A percentile compares a stretch with the other conserved stretches of the same genome.
phyloP scores from a whole-genome alignment of 35 echinoderm and acorn worm species.

The Strongylocentrotus purpuratus region DNA sequence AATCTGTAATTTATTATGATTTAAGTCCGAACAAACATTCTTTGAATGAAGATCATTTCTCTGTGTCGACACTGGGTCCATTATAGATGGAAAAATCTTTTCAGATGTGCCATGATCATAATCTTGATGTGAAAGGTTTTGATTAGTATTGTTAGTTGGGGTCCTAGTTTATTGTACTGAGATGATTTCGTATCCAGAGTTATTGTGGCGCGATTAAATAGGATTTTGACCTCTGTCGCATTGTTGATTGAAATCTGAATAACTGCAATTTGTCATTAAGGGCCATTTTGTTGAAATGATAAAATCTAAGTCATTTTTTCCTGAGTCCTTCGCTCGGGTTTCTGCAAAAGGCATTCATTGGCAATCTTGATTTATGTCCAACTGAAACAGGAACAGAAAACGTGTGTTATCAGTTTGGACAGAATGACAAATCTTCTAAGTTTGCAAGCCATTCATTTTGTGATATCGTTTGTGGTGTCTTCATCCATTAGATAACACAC shows the following conservation, averaged over 20 bases:
- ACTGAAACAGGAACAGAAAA: neutral
- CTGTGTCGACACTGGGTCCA: neutral
- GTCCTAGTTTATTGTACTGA: neutral
- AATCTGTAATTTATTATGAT: conserved; percentile 20
- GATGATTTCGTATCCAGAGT: conserved; percentile 2
- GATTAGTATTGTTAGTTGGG: neutral
- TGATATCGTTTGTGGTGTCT: neutral
- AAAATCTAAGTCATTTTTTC: neutral
- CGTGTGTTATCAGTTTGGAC: neutral
- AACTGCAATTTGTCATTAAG: neutral
- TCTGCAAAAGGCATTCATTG: neutral
- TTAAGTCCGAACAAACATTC: conserved; percentile 7
- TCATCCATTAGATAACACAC: neutral
- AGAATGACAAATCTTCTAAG: neutral
- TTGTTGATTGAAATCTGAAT: neutral
- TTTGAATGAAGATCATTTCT: neutral
- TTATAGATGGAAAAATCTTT: neutral
- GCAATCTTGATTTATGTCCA: neutral
- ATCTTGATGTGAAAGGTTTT: neutral
- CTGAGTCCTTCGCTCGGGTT: neutral
- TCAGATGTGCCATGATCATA: neutral
- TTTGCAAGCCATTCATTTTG: neutral
- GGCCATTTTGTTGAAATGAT: neutral
- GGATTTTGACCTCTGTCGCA: conserved; percentile 1
- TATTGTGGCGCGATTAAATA: neutral